phyloP scores from a whole-genome alignment of 2,113 vertebrate species.

The Ctenomys sociabilis region DNA sequence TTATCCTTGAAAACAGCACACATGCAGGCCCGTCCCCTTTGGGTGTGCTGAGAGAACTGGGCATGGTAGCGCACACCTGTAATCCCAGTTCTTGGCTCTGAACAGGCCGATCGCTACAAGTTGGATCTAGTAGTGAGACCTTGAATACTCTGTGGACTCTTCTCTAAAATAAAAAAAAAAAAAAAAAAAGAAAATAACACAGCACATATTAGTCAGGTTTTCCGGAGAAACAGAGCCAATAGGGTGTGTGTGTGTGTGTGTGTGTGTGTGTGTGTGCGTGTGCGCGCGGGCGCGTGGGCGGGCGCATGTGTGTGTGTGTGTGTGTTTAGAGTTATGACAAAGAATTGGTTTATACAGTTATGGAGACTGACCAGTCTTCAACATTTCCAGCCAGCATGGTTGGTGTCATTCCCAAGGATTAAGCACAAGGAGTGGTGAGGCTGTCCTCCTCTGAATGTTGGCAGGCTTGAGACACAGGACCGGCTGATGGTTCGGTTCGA shows the following conservation, averaged over 20 bases:
- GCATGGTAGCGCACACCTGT: no score
- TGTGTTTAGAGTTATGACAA: not conserved
- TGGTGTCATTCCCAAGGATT: not conserved
- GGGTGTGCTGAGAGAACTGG: no score
- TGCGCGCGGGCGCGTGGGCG: not conserved
- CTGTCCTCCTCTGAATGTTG: not conserved
- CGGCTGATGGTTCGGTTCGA: not conserved
- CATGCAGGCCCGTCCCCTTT: no score
- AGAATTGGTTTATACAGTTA: not conserved
- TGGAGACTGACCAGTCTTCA: not conserved
- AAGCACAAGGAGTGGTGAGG: not conserved
- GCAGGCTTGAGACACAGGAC: not conserved
- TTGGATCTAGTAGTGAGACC: no score
- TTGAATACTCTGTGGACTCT: no score
- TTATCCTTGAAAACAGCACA: not conserved
- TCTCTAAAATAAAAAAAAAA: no score
- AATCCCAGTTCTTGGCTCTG: no score
- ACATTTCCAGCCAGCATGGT: not conserved
- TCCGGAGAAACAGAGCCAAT: constrained; percentile 28
- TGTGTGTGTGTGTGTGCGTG: not conserved
- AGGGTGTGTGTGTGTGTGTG: not conserved
- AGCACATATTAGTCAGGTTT: not conserved
- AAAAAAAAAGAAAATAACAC: no score
- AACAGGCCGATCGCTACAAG: no score
- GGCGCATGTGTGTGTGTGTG: not conserved